Conservation (phyloP, 2,888 invertebrate genomes). For the Lycia hirtaria region DNA sequence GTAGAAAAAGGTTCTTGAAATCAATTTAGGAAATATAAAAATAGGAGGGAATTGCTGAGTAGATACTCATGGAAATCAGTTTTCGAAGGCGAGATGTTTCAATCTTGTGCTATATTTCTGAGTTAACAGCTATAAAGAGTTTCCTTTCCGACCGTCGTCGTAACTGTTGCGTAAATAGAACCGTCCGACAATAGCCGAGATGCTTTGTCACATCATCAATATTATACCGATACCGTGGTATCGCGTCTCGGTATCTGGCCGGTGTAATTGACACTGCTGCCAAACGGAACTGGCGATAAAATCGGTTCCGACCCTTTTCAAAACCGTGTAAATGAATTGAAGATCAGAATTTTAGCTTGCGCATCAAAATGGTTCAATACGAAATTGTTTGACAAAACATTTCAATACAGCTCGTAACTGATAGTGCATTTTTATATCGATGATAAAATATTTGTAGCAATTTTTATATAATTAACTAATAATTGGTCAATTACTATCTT, state of each 20-base stretch:
- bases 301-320: conserved; percentile 14
- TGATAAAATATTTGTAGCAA: too few relatives aligned
- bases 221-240: not conserved
- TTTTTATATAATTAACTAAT: too few relatives aligned
- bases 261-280: conserved; percentile 31
- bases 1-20: too few relatives aligned
- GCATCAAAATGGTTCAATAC: not conserved
- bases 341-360: not conserved
- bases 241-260: conserved; percentile 5
- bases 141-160: not conserved
- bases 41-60: too few relatives aligned
- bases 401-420: too few relatives aligned
- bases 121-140: too few relatives aligned
- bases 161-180: not conserved
- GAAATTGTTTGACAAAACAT: not conserved
- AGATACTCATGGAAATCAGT: too few relatives aligned
- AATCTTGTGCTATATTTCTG: too few relatives aligned
- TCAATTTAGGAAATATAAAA: too few relatives aligned
- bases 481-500: too few relatives aligned
- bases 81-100: too few relatives aligned
- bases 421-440: too few relatives aligned
- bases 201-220: not conserved
- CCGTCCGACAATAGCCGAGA: not conserved
- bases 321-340: not conserved
- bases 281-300: conserved; percentile 18